Evolutionary conservation across 92 coral and sea anemone species (phyloP).

Genomic region (Metridium senile): DNA sequence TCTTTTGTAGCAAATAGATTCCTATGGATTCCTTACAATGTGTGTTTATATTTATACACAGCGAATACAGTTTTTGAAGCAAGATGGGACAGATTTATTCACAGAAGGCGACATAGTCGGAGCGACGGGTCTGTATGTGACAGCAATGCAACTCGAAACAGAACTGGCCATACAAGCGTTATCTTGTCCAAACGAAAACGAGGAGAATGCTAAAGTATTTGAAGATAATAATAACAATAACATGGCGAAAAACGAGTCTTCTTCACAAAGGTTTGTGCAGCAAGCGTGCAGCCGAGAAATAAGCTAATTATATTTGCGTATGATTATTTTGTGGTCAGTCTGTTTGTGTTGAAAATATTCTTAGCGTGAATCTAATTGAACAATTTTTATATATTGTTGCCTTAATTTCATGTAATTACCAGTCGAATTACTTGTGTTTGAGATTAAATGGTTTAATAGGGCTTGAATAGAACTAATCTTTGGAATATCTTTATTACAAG

Average conservation of each 20-base stretch:
- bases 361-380: no score
- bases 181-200: neutral
- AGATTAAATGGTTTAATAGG: neutral
- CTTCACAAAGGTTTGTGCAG: neutral
- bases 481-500: neutral
- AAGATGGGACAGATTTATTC: slow-evolving; percentile 47
- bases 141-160: slow-evolving; percentile 47
- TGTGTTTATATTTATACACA: neutral
- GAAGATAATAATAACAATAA: neutral
- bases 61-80: slow-evolving; percentile 44
- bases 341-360: no score
- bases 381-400: no score
- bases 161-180: neutral
- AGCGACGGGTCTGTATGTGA: slow-evolving; percentile 46
- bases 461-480: neutral
- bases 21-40: neutral
- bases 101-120: slow-evolving; percentile 45
- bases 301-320: neutral
- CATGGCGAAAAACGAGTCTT: neutral
- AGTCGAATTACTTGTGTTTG: no score
- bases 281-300: neutral
- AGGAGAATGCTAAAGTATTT: neutral
- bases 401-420: no score
- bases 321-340: neutral
- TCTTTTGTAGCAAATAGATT: neutral